phyloP scores from a whole-genome alignment of 2,797 vertebrate species.

The Pseudocheirus occidentalis region DNA sequence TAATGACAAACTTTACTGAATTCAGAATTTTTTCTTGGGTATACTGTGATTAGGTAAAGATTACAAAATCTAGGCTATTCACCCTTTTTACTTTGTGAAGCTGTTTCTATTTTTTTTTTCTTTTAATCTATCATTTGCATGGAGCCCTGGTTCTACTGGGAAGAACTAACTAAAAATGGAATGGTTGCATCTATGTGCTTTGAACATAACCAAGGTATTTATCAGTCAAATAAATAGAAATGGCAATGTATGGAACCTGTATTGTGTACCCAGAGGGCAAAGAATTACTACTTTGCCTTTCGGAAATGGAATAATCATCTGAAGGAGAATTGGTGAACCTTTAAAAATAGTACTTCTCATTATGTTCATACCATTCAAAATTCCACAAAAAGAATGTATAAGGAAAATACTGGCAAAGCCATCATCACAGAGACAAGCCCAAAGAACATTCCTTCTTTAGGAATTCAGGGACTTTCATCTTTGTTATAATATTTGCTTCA shows the following conservation, averaged over 20 bases:
- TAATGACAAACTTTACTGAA: neutral
- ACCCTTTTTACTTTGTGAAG: conserved; percentile 5
- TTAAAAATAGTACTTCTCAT: conserved; percentile 66
- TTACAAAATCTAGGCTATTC: neutral
- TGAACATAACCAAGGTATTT: neutral
- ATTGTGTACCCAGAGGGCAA: neutral
- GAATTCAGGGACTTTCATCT: conserved; percentile 53
- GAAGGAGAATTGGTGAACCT: conserved; percentile 42
- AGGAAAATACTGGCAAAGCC: conserved; percentile 49
- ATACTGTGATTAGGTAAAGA: neutral
- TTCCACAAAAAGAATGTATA: conserved; percentile 46
- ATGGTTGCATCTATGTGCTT: neutral
- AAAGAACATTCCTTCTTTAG: conserved; percentile 38
- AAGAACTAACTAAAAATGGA: neutral
- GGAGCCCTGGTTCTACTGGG: neutral
- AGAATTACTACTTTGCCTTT: conserved; percentile 44
- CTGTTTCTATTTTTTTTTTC: neutral
- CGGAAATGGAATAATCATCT: conserved; percentile 57
- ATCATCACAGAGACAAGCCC: conserved; percentile 23
- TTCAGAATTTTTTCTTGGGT: neutral
- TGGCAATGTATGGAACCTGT: conserved; percentile 10
- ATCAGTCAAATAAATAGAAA: neutral
- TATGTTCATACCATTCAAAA: conserved; percentile 42
- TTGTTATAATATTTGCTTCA: neutral
- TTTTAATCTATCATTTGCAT: neutral